phyloP scores from a whole-genome alignment of 2,113 vertebrate species.

The Strix aluco region DNA sequence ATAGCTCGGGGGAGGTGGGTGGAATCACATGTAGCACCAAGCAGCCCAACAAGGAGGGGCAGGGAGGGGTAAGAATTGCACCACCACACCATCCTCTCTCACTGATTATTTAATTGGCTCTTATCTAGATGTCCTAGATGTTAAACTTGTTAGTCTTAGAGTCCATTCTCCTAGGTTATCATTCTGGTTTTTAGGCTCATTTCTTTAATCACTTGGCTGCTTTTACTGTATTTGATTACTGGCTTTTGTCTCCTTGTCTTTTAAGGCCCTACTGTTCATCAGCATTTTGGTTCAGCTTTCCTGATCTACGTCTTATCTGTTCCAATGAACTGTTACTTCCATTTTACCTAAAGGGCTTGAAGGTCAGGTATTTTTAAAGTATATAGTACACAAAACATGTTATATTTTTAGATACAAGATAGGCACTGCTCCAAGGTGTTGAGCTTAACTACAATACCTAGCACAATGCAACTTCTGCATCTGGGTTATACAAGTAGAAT shows the following conservation, averaged over 20 bases:
- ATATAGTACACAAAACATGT: rapidly evolving
- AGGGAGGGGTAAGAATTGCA: no score
- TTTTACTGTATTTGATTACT: background rate
- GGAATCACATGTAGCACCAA: no score
- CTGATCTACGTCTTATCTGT: background rate
- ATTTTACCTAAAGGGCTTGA: background rate
- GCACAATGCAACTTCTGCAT: background rate
- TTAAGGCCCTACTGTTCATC: background rate
- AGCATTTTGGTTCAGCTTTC: background rate
- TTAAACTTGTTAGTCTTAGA: background rate
- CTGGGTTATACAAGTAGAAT: background rate
- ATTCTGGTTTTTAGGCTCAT: background rate
- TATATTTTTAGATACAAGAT: background rate
- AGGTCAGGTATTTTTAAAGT: background rate
- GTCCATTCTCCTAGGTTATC: background rate
- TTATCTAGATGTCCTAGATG: background rate
- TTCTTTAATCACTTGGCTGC: background rate
- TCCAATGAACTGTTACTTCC: background rate
- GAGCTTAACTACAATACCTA: background rate
- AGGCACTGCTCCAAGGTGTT: background rate
- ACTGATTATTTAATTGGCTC: background rate
- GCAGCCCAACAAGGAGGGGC: no score
- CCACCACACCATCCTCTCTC: background rate
- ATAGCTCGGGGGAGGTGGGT: no score
- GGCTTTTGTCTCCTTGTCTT: background rate